Base-by-base conservation (phyloP, 2,888 invertebrate genomes). In the Parnassius apollo region DNA sequence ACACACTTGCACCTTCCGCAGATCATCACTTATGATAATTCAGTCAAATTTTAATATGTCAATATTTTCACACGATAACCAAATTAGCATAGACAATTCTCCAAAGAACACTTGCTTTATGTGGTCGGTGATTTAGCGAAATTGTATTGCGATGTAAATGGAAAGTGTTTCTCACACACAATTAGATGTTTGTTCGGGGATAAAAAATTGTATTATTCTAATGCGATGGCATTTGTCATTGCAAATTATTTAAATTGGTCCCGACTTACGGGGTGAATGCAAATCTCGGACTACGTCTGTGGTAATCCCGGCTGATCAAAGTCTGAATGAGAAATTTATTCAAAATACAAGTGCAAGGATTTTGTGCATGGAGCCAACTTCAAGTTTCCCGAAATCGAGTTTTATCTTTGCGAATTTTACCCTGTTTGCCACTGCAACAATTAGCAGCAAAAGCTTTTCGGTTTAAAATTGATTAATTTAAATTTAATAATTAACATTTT, bases 321-420 rank as follows among this genome's bases (percentile, higher is more conserved):
- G 79, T 77, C 76, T 78, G 86, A 90, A 91, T 84, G 88, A 80
- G 82, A 73, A 79, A 78, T 88, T 90, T 90, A 90, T 90, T 83
- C 90, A 85, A 82, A 83, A 83, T 81, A 80, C 78, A 80, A 75
- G 74, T 72, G 75, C 73, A 71, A 71, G 81, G 77, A 81, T 79
- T 78, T 74, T 70, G 72, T 69, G 74, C 69, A 71, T 72, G 67
- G 71, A 68, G 65, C 68, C 69, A 57, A 66, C 69, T 72, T 68
- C 69, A 72, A 75, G 76, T 76, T 72, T 63, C 62, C 66, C 66
- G 62, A 64, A 71, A 65, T 74, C 69, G 69, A 70, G 68, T 59
- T 59, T 53, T 46, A 59, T 52, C 53, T 53, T 53, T 53, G 46
- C 42, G 13, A 48, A 46, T 48, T 13, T 35, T 35, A 7, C 46